Conservation (phyloP, 2,797 vertebrate genomes). For the Atherinosoma microstoma region DNA sequence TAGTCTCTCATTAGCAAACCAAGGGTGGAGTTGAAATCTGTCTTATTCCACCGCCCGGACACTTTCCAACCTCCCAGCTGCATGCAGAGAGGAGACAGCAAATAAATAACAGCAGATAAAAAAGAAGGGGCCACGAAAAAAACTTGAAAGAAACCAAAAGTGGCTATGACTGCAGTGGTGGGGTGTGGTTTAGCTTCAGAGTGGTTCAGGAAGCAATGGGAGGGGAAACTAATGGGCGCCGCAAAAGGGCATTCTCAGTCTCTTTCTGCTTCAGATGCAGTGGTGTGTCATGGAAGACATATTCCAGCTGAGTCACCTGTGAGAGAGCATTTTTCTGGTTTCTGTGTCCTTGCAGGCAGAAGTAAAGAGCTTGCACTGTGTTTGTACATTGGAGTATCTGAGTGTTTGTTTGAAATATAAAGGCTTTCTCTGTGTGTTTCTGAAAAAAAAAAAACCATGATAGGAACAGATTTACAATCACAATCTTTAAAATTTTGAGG, state of each 20-base stretch:
- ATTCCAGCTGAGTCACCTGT: background rate
- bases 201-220: background rate
- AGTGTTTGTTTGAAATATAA: background rate
- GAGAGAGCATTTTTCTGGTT: background rate
- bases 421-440: background rate
- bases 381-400: background rate
- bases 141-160: background rate
- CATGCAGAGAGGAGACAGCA: background rate
- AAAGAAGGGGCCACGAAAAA: background rate
- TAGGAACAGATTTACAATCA: background rate
- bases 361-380: background rate
- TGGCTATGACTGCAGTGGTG: background rate
- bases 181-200: background rate
- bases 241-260: background rate
- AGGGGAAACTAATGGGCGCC: background rate
- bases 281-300: background rate
- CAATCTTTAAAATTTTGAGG: background rate
- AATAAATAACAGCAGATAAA: background rate
- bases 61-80: conserved; percentile 91
- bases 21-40: conserved; percentile 90
- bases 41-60: conserved; percentile 79
- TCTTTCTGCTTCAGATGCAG: background rate
- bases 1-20: conserved; percentile 89
- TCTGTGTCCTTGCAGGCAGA: background rate
- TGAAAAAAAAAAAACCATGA: background rate